A percentile compares a stretch with the other conserved stretches of the same genome.
These are phyloP conservation scores for Otis tarda DNA, from an alignment of 2,113 vertebrate species.

Conservation along the genomic window DNA sequence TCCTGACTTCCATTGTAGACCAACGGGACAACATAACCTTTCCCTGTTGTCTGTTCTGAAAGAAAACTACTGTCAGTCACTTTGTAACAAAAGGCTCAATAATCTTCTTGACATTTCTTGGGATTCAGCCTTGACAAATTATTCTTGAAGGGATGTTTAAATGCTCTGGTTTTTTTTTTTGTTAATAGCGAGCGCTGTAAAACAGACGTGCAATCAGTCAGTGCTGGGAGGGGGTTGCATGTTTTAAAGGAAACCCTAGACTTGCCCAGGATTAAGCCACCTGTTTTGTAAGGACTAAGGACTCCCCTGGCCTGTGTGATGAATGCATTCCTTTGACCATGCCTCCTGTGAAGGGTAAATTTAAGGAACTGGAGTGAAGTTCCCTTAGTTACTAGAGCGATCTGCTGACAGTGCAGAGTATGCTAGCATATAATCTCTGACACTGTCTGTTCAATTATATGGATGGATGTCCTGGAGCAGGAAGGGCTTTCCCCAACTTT, in stretches of 20 bases:
- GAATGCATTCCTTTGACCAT: neutral
- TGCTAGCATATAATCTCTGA: neutral
- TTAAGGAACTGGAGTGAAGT: neutral
- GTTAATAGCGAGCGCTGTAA: neutral
- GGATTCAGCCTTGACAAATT: neutral
- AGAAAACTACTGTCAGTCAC: neutral
- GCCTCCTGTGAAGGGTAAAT: neutral
- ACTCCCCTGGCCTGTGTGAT: neutral
- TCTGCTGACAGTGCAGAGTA: neutral
- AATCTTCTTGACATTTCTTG: neutral
- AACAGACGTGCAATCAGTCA: neutral
- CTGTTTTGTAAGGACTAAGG: neutral
- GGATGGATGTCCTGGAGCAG: neutral
- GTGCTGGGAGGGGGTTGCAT: neutral
- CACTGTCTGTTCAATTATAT: neutral
- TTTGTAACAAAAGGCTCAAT: neutral
- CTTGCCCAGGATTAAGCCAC: neutral
- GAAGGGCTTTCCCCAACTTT: neutral
- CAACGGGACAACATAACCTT: neutral
- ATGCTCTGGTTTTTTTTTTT: neutral
- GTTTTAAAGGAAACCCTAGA: constrained; percentile 1
- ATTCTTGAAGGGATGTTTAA: neutral
- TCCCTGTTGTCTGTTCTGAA: neutral
- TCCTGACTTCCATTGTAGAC: neutral
- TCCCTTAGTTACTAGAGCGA: neutral